phyloP scores from a whole-genome alignment of 2,888 invertebrate species.

The Zaprionus bogoriensis region DNA sequence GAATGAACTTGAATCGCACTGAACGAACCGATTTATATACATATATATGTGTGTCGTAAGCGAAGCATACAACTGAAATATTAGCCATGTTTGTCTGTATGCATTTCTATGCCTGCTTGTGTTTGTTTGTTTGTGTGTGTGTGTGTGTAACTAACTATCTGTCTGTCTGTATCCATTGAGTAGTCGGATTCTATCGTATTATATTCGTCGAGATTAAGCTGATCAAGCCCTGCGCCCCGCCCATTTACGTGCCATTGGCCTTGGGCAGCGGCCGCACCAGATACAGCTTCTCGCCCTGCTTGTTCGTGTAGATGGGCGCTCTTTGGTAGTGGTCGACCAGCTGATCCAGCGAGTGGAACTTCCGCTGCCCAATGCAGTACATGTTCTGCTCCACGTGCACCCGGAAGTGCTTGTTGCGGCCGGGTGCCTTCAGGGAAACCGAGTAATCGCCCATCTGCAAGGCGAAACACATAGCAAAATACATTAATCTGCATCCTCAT shows the following conservation, averaged over 20 bases:
- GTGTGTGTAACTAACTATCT: no score
- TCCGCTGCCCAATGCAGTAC: conserved; percentile 98
- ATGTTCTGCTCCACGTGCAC: conserved; percentile 96
- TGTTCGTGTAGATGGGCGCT: conserved; percentile 99
- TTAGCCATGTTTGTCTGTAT: background rate
- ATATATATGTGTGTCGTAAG: conserved; percentile 9
- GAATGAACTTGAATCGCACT: conserved; percentile 17
- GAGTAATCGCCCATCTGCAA: conserved; percentile 98
- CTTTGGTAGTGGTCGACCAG: conserved; percentile 99
- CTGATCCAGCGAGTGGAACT: conserved; percentile 97
- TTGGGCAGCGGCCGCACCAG: conserved; percentile 96
- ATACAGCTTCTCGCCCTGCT: conserved; percentile 98
- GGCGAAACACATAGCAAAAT: background rate
- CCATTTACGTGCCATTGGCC: conserved; percentile 83
- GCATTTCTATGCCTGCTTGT: background rate
- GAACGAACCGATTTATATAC: conserved; percentile 52
- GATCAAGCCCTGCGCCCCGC: background rate
- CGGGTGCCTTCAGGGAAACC: conserved; percentile 98
- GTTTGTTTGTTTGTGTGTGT: background rate
- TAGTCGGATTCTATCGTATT: background rate
- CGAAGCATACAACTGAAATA: conserved; percentile 40
- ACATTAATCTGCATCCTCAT: background rate
- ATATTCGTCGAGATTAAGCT: no score
- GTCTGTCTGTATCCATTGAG: background rate
- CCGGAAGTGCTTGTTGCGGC: conserved; percentile 99